A percentile compares a stretch with the other conserved stretches of the same genome.
These are phyloP conservation scores for Hemibagrus guttatus DNA, from an alignment of 2,797 vertebrate species.

Conservation along the genomic window DNA sequence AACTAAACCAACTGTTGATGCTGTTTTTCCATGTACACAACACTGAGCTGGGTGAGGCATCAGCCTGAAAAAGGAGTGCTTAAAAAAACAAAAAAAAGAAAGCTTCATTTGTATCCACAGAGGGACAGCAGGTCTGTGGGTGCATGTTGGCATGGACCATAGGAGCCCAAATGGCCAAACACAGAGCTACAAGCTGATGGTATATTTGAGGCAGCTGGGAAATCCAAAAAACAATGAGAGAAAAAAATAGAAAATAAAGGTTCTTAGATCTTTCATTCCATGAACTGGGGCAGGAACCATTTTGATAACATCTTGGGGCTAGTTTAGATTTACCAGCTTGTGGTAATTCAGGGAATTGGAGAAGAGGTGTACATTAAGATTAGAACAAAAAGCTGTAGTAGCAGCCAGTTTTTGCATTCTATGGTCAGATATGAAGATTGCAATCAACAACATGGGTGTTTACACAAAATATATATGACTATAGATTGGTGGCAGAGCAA, in stretches of 20 bases:
- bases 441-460: not conserved
- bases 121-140: conserved; percentile 36
- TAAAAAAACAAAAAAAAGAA: not conserved
- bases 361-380: not conserved
- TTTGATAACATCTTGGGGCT: not conserved
- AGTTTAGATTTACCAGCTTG: not conserved
- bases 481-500: too few species aligned
- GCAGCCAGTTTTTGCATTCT: too few species aligned
- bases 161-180: not conserved
- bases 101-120: conserved; percentile 35
- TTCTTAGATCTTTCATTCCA: not conserved
- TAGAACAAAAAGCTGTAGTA: not conserved
- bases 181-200: conserved; percentile 1
- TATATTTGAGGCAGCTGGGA: not conserved
- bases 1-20: not conserved
- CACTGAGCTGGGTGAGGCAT: not conserved
- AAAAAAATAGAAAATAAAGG: not conserved
- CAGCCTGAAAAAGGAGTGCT: not conserved
- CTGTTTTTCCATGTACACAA: not conserved
- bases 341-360: not conserved
- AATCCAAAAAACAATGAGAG: not conserved
- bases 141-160: not conserved
- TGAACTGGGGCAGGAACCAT: not conserved
- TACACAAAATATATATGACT: not conserved
- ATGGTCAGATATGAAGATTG: not conserved